Percentiles rank a stretch among this genome's conserved stretches.
Evolutionary conservation across 2,888 invertebrate species (phyloP).

Genomic region (Busseola fusca): DNA sequence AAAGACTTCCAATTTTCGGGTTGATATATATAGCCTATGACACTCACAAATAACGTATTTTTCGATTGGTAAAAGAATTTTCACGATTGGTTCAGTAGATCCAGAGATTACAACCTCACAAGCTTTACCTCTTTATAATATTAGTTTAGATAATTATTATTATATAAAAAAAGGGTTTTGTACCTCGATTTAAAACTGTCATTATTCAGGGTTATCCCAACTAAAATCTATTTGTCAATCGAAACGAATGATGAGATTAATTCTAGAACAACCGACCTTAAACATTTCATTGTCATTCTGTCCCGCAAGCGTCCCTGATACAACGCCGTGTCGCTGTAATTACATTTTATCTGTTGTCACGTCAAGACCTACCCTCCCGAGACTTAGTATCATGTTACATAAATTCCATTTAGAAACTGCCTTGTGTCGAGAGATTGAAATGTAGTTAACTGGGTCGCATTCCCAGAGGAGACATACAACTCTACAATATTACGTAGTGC

Average conservation of each 20-base stretch:
- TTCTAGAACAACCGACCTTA: slow-evolving; percentile 5
- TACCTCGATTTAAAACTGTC: background rate
- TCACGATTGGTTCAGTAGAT: too few species aligned
- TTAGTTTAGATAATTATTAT: background rate
- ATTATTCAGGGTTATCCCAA: background rate
- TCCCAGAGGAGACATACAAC: slow-evolving; percentile 36
- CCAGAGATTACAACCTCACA: too few species aligned
- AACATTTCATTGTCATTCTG: slow-evolving; percentile 16
- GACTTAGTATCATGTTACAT: slow-evolving; percentile 25
- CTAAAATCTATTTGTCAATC: background rate
- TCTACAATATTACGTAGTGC: slow-evolving; percentile 30
- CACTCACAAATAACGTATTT: too few species aligned
- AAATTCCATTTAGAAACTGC: slow-evolving; percentile 45
- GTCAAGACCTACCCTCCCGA: slow-evolving; percentile 15
- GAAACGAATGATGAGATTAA: background rate
- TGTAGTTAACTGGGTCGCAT: slow-evolving; percentile 46
- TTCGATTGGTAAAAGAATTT: too few species aligned
- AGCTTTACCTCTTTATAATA: too few species aligned
- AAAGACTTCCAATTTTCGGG: too few species aligned
- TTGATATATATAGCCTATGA: too few species aligned
- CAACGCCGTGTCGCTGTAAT: slow-evolving; percentile 15
- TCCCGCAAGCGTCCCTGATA: slow-evolving; percentile 20
- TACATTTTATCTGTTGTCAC: slow-evolving; percentile 38
- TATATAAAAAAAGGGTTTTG: too few species aligned
- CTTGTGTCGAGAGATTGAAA: slow-evolving; percentile 52